Conservation (phyloP, 2,113 vertebrate species). For the Salvelinus fontinalis region DNA sequence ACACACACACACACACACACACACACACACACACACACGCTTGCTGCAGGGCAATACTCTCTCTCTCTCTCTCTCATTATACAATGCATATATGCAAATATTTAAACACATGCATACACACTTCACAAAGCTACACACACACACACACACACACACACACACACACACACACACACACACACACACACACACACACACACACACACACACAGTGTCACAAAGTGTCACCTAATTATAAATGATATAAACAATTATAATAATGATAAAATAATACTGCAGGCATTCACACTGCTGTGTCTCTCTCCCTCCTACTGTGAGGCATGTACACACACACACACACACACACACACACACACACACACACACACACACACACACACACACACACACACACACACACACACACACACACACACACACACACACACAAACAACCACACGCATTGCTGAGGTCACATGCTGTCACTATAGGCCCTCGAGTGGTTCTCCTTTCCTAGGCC, state of each 20-base stretch:
- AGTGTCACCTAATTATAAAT: constrained; percentile 26
- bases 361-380: constrained; percentile 13
- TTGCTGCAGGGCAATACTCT: constrained; percentile 1
- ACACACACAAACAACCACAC: not conserved
- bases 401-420: too few relatives aligned
- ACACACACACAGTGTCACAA: not conserved
- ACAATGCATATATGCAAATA: constrained; percentile 20
- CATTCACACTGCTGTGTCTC: not conserved
- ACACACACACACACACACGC: constrained; percentile 15
- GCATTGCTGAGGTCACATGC: constrained; percentile 32
- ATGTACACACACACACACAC: constrained; percentile 10
- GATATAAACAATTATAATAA: constrained; percentile 1
- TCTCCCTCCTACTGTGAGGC: not conserved
- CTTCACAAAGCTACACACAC: not conserved
- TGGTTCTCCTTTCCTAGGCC: constrained; percentile 33
- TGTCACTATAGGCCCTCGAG: constrained; percentile 41
- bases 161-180: too few relatives aligned
- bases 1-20: constrained; percentile 20
- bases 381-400: constrained; percentile 3
- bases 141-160: not conserved
- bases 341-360: not conserved
- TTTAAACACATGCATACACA: constrained; percentile 16
- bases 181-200: too few relatives aligned
- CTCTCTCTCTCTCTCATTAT: not conserved
- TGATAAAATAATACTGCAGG: constrained; percentile 4